Percentiles rank a stretch among this genome's conserved stretches.
Conservation (phyloP, 2,888 invertebrate species). For the Melieria picta region DNA sequence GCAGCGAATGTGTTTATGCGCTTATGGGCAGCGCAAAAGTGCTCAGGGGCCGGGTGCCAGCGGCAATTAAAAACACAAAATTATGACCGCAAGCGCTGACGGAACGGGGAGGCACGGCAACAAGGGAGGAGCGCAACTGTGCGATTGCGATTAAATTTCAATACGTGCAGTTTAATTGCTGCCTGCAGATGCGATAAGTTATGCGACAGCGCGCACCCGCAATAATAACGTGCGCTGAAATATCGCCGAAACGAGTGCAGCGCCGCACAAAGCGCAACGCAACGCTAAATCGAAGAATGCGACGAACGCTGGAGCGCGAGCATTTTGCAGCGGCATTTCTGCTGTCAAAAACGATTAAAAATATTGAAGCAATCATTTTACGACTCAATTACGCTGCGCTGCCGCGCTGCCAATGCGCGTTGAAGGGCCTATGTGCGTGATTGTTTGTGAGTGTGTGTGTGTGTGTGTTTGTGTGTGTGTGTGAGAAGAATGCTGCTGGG, state of each 20-base stretch:
- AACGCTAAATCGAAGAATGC: background rate
- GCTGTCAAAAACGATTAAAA: conserved; percentile 33
- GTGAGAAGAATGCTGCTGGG: background rate
- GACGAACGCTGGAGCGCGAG: background rate
- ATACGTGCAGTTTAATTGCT: background rate
- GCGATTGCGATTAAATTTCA: conserved; percentile 14
- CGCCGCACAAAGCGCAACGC: background rate
- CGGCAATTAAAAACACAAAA: conserved; percentile 4
- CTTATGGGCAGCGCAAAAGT: too few species aligned
- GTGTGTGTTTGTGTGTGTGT: background rate
- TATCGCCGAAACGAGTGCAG: conserved; percentile 2
- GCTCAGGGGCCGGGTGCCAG: too few species aligned
- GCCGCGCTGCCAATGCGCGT: background rate
- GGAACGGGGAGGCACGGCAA: too few species aligned
- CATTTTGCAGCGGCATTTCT: conserved; percentile 2
- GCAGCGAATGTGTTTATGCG: too few species aligned
- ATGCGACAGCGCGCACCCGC: conserved; percentile 5
- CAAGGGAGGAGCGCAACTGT: background rate
- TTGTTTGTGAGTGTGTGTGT: background rate
- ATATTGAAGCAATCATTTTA: conserved; percentile 25
- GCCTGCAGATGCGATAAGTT: background rate
- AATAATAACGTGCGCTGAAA: background rate
- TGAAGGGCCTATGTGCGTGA: background rate
- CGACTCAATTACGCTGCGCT: conserved; percentile 20
- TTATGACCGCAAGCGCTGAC: background rate